phyloP scores from a whole-genome alignment of 2,888 invertebrate species.

The Leucophenga montana region DNA sequence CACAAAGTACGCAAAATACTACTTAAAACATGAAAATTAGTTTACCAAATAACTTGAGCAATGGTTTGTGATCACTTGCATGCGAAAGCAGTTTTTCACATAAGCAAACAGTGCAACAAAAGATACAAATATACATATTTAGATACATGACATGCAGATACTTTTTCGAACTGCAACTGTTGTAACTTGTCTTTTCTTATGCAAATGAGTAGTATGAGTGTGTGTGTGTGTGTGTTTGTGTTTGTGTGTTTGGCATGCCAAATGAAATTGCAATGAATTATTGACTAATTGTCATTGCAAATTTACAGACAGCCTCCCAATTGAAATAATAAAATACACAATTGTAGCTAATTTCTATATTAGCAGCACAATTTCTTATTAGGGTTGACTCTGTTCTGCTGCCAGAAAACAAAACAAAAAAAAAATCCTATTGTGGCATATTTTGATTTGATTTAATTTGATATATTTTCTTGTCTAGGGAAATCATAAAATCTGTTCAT shows the following conservation, averaged over 20 bases:
- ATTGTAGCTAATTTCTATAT: conserved; percentile 57
- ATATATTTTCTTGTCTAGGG: conserved; percentile 49
- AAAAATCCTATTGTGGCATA: conserved; percentile 38
- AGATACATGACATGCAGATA: conserved; percentile 23
- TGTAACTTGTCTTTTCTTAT: conserved; percentile 5
- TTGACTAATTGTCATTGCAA: conserved; percentile 68
- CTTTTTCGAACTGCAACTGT: conserved; percentile 20
- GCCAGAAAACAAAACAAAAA: too few species aligned
- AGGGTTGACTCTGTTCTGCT: conserved; percentile 11
- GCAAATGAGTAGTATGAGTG: too few species aligned
- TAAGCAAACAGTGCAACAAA: conserved; percentile 36
- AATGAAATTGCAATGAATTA: conserved; percentile 70
- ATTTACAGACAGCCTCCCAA: conserved; percentile 40
- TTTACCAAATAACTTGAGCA: conserved; percentile 63
- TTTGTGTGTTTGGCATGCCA: conserved; percentile 50
- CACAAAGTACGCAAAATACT: conserved; percentile 48
- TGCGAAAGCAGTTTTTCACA: conserved; percentile 47
- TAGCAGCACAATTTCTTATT: conserved; percentile 32
- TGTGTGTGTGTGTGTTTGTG: conserved; percentile 1
- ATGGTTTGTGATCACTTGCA: conserved; percentile 49
- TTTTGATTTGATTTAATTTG: conserved; percentile 57
- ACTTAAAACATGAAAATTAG: conserved; percentile 66
- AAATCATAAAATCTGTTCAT: conserved; percentile 48
- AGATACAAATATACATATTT: too few species aligned
- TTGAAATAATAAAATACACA: conserved; percentile 31